Evolutionary conservation across 2,797 vertebrate species (phyloP).

Genomic region (Parambassis ranga): DNA sequence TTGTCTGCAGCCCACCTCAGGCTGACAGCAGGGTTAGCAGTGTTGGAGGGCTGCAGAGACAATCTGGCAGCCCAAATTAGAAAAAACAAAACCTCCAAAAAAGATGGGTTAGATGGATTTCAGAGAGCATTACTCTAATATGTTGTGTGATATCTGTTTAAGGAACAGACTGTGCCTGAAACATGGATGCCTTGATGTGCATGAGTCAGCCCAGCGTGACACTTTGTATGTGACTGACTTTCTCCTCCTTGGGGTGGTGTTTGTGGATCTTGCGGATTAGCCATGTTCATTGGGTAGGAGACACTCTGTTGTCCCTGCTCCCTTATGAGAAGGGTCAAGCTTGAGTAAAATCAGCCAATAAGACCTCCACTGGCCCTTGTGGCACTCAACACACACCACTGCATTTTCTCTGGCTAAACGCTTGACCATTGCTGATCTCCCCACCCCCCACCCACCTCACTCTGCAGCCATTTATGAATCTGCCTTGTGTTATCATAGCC

Average conservation of each 20-base stretch:
- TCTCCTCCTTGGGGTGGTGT: slow-evolving; percentile 5
- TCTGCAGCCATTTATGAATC: slow-evolving; percentile 52
- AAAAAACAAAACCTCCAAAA: background rate
- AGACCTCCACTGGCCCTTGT: slow-evolving; percentile 43
- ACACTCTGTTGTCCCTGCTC: slow-evolving; percentile 20
- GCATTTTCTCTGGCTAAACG: slow-evolving; percentile 40
- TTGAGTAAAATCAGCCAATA: slow-evolving; percentile 62
- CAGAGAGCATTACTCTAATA: background rate
- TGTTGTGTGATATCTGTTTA: background rate
- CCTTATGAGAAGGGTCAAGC: slow-evolving; percentile 61
- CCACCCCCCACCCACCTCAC: no score
- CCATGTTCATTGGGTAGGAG: slow-evolving; percentile 32
- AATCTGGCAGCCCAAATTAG: background rate
- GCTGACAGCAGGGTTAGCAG: background rate
- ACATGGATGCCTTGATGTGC: background rate
- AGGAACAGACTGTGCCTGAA: background rate
- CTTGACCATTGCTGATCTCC: slow-evolving; percentile 55
- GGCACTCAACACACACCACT: slow-evolving; percentile 46
- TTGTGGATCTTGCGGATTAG: slow-evolving; percentile 39
- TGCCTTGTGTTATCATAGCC: slow-evolving; percentile 52
- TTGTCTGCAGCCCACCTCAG: background rate
- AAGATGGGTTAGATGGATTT: background rate
- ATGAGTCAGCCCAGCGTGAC: slow-evolving; percentile 2
- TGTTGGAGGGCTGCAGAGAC: background rate
- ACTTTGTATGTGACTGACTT: slow-evolving; percentile 5